Evolutionary conservation across 1,140 invertebrate genomes (phyloP).

Genomic region (Habropoda laboriosa): DNA sequence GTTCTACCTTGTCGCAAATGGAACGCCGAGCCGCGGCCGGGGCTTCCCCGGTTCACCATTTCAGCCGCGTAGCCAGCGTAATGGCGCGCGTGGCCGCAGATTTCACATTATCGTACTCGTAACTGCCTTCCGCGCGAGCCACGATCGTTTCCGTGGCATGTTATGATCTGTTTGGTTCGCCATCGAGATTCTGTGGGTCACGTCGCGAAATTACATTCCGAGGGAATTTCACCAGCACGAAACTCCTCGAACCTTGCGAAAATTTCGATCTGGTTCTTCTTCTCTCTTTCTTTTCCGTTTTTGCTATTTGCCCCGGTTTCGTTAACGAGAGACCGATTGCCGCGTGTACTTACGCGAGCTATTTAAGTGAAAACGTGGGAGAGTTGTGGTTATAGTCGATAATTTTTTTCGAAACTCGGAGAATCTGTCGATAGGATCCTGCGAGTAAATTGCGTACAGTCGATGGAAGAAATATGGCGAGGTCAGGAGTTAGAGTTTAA

Average conservation of each 20-base stretch:
- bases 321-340: not conserved
- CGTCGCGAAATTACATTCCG: not conserved
- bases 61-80: not conserved
- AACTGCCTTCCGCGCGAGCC: not conserved
- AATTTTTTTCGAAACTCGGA: too few relatives aligned
- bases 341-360: not conserved
- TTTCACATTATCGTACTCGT: not conserved
- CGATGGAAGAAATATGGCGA: too few relatives aligned
- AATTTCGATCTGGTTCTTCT: not conserved
- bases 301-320: not conserved
- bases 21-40: too few relatives aligned
- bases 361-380: too few relatives aligned
- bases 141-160: not conserved
- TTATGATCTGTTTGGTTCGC: conserved; percentile 13
- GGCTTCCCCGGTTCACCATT: not conserved
- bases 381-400: too few relatives aligned
- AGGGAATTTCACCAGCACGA: not conserved
- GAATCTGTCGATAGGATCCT: too few relatives aligned
- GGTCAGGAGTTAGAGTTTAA: too few relatives aligned
- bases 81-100: not conserved
- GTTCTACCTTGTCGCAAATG: not conserved
- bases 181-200: not conserved
- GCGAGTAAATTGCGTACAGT: too few relatives aligned
- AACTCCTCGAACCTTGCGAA: not conserved
- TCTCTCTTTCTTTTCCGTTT: not conserved